phyloP scores from a whole-genome alignment of 2,797 vertebrate species.

The Varecia variegata region DNA sequence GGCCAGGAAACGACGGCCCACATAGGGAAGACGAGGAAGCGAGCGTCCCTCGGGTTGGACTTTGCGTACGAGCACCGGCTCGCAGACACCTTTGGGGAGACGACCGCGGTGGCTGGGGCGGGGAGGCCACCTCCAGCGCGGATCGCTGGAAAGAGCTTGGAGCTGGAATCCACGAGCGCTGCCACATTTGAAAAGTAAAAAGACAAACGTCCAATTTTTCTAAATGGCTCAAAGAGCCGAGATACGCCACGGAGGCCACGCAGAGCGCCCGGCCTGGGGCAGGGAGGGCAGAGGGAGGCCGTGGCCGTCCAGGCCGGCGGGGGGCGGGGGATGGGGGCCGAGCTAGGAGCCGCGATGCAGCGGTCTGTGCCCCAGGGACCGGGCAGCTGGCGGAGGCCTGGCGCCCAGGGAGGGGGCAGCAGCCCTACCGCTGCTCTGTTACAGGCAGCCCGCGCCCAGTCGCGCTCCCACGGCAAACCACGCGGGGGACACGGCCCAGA shows the following conservation, averaged over 20 bases:
- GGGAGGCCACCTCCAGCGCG: too few relatives aligned
- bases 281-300: not conserved
- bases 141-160: not conserved
- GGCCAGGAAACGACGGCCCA: not conserved
- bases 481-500: not conserved
- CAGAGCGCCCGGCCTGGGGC: too few relatives aligned
- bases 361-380: not conserved
- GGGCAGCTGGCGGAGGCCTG: not conserved
- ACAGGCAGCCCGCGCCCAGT: not conserved
- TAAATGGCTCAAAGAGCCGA: not conserved
- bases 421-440: not conserved
- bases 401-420: not conserved
- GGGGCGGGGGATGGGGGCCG: too few relatives aligned
- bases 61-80: not conserved
- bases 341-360: not conserved
- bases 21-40: not conserved
- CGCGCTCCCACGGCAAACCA: not conserved
- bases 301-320: too few relatives aligned
- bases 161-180: not conserved
- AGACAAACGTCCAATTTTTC: not conserved
- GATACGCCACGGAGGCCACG: not conserved
- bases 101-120: too few relatives aligned
- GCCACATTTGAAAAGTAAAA: not conserved
- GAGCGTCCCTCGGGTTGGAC: not conserved
- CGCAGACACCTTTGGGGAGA: not conserved